Base-by-base conservation (phyloP, 2,797 vertebrate genomes). In the Gallirallus australis region DNA sequence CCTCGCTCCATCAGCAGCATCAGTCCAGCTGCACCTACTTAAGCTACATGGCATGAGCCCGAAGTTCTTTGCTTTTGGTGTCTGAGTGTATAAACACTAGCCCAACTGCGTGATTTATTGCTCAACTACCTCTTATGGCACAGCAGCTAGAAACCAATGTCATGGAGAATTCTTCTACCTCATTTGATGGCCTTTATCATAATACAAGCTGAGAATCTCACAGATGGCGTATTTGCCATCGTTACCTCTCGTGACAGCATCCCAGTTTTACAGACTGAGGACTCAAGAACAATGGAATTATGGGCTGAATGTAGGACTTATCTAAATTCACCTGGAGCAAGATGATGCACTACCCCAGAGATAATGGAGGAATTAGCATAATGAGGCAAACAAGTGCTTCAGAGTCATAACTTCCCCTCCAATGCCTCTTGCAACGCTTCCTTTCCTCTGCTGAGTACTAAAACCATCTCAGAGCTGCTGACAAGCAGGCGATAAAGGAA, bases 321-420 rank as follows among this genome's bases (percentile, higher is more conserved):
- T 28, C 77, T 86, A 91, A 84, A 95, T 89, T 87, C 71, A 96
- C 84, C 91, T 83, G 65, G 68, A 89, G 81, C 65, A 81, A 91
- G 79, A 81, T 71, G 89, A 75, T 68, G 40, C 83, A 25, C 56
- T 77, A 77, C 50, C 31, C 69, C 68, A 91, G 82, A 92, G 37
- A 92, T 83, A 95, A 89, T 39, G 54, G 15, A 56, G 30, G 56
- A 94, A 95, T 94, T 83, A 89, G 54, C 79, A 92, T 87, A 95
- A 95, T 37, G 65, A 95, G 66, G 63, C 54, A 91, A 89, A 90
- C 54, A 90, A 91, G 72, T 9, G 28, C 35, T 85, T 83, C 53
- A 61, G 82, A 93, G 19, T 30, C 37, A 14, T 40, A 93, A 89
- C 92, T 89, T 94, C 50, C 30, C 37, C 60, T 89, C 47, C 94